Evolutionary conservation across 2,888 invertebrate genomes (phyloP).

Genomic region (Agonopterix arenella): DNA sequence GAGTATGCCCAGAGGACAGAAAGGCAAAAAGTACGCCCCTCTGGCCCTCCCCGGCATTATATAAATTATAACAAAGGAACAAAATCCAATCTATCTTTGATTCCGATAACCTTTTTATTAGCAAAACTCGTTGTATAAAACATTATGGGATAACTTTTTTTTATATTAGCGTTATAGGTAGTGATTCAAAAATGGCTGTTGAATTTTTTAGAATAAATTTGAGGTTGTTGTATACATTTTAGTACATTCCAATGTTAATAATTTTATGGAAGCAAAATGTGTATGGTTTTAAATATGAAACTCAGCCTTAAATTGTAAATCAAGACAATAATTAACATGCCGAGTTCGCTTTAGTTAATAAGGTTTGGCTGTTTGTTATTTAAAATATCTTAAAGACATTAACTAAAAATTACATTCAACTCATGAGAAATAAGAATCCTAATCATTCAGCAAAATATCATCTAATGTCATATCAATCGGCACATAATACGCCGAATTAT

Average conservation of each 20-base stretch:
- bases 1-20: slow-evolving; percentile 62
- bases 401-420: too few relatives aligned
- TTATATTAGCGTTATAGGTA: slow-evolving; percentile 36
- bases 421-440: background rate
- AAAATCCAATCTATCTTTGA: slow-evolving; percentile 6
- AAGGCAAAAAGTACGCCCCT: slow-evolving; percentile 63
- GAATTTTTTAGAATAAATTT: slow-evolving; percentile 58
- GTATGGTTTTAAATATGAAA: slow-evolving; percentile 19
- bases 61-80: slow-evolving; percentile 43
- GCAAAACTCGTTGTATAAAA: slow-evolving; percentile 27
- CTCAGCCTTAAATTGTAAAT: slow-evolving; percentile 52
- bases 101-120: slow-evolving; percentile 8
- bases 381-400: slow-evolving; percentile 41
- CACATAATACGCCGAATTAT: background rate
- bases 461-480: slow-evolving; percentile 47
- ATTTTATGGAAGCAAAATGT: slow-evolving; percentile 19
- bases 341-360: background rate
- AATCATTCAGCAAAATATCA: slow-evolving; percentile 34
- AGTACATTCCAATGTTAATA: background rate
- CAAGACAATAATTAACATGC: slow-evolving; percentile 44
- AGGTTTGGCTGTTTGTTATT: slow-evolving; percentile 8
- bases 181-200: slow-evolving; percentile 73
- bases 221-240: slow-evolving; percentile 54
- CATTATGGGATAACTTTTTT: slow-evolving; percentile 17
- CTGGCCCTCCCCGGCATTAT: slow-evolving; percentile 54